Conservation (phyloP, 2,888 invertebrate species). For the Xiphydria camelus region DNA sequence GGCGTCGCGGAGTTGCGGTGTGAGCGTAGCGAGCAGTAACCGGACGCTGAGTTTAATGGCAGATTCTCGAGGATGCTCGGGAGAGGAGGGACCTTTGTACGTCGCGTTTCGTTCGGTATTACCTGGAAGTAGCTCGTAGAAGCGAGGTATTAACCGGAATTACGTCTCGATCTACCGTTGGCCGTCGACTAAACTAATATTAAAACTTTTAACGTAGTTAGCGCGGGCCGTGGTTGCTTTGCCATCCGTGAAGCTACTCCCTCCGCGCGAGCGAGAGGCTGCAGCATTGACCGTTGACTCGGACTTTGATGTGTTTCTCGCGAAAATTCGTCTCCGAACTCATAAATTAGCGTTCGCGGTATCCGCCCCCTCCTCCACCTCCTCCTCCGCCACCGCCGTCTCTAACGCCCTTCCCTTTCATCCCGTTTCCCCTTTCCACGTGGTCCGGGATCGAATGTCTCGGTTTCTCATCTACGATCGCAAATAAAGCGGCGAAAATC, state of each 20-base stretch:
- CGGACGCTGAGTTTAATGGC: conserved; percentile 53
- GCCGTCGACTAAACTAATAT: conserved; percentile 59
- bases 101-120: conserved; percentile 54
- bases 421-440: conserved; percentile 1
- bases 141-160: conserved; percentile 57
- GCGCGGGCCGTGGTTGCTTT: conserved; percentile 55
- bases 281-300: conserved; percentile 54
- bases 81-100: conserved; percentile 54
- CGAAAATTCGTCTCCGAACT: conserved; percentile 52
- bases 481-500: too few relatives aligned
- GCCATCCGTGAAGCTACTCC: conserved; percentile 49
- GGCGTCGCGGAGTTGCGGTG: too few relatives aligned
- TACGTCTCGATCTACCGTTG: conserved; percentile 59
- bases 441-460: too few relatives aligned
- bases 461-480: too few relatives aligned
- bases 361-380: neutral
- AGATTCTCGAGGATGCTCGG: conserved; percentile 46
- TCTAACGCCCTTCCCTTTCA: conserved; percentile 28
- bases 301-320: conserved; percentile 56
- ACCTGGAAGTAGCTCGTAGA: conserved; percentile 55
- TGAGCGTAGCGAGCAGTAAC: conserved; percentile 24
- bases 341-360: conserved; percentile 53
- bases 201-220: conserved; percentile 59
- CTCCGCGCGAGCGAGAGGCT: conserved; percentile 31
- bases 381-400: neutral